Conservation (phyloP, 1,140 invertebrate species). For the Idris sp. region DNA sequence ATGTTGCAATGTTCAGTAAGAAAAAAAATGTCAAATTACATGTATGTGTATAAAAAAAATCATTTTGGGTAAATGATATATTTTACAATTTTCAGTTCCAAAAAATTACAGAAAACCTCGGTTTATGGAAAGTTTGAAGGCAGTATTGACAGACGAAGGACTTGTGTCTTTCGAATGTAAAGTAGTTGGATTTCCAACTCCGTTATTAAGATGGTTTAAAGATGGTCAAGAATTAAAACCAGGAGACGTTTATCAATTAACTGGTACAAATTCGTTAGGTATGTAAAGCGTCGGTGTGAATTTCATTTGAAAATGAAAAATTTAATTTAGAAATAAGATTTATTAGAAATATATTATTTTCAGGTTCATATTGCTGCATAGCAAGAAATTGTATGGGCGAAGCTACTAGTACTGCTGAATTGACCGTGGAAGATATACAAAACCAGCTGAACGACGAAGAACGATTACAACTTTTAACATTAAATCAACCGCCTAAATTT, state of each 20-base stretch:
- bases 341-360: not conserved
- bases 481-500: slow-evolving; percentile 90
- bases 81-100: slow-evolving; percentile 82
- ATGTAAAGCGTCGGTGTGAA: too few species aligned
- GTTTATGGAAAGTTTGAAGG: slow-evolving; percentile 92
- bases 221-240: slow-evolving; percentile 93
- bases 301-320: too few species aligned
- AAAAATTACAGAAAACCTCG: slow-evolving; percentile 92
- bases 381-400: slow-evolving; percentile 95
- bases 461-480: slow-evolving; percentile 84
- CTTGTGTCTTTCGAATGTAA: slow-evolving; percentile 95
- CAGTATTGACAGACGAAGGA: slow-evolving; percentile 92
- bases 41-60: too few species aligned
- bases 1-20: slow-evolving; percentile 86
- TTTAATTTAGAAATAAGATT: too few species aligned
- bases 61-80: too few species aligned
- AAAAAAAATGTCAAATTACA: too few species aligned
- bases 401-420: slow-evolving; percentile 89
- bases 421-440: slow-evolving; percentile 94
- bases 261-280: slow-evolving; percentile 90
- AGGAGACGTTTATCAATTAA: slow-evolving; percentile 94
- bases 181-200: slow-evolving; percentile 93
- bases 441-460: slow-evolving; percentile 93
- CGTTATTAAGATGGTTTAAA: slow-evolving; percentile 91
- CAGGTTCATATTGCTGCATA: slow-evolving; percentile 93